Evolutionary conservation across 1,140 invertebrate genomes (phyloP), one percentile per base, ranked within the genome.

Genomic region (Pachyrhynchus sulphureomaculatus): DNA sequence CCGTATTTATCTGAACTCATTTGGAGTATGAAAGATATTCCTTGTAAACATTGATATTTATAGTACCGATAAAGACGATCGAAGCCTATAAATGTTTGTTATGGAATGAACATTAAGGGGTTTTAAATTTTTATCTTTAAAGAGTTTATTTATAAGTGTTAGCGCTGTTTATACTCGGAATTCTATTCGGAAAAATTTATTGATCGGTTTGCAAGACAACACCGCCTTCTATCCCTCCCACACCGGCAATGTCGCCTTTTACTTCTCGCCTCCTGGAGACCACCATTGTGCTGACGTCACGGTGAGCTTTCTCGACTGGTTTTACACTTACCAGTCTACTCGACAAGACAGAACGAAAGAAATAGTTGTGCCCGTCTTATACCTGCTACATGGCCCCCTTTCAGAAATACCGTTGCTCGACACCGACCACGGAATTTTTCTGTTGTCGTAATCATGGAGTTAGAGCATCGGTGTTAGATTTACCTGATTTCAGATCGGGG

Each of bases 331-430:
- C 39, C 55, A 39, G 55, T 58, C 55, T 58, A 33, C 20, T 33
- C 34, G n/a, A 56, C 44, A 58, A 58, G 55, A 48, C 53, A 58
- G 48, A 41, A 45, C 41, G 41, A 58, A 47, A 56, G 42, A 56
- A 48, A 58, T 48, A 58, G 45, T 55, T 55, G 52, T 58, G 54
- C 54, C 29, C 34, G 29, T 18, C 54, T 15, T 24, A 32, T 13
- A 58, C 55, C 55, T 58, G 55, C 52, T 17, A 15, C 36, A 60
- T 68, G 66, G 66, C 66, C 66, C 66, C 66, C 63, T 68, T 68
- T 65, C 47, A 21, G 52, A 60, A 52, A 36, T 68, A 68, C 66
- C 66, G 66, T 68, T 68, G 54, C 55, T 55, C 56, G 65, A 55
- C 55, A 66, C 59, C 52, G 13, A 26, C 45, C 42, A 29, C 36